phyloP scores from a whole-genome alignment of 2,888 invertebrate genomes.

The Euzetes globulus region DNA sequence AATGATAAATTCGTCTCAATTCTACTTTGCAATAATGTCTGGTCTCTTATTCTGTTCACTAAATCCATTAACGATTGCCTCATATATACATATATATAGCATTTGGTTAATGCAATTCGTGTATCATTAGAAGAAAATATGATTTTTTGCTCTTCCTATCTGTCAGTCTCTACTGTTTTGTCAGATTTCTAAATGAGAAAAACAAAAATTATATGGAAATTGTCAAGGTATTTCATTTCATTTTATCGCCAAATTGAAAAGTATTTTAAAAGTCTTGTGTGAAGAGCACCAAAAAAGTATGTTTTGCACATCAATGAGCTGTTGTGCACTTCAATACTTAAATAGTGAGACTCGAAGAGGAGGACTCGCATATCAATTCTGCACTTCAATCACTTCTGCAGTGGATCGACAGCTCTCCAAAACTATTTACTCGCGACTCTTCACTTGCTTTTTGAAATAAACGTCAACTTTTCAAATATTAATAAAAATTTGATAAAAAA shows the following conservation, averaged over 20 bases:
- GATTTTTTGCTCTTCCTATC: background rate
- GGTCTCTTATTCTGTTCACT: constrained; percentile 3
- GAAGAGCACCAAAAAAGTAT: background rate
- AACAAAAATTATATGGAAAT: background rate
- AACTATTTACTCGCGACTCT: background rate
- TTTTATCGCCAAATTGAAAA: constrained; percentile 12
- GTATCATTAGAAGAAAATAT: background rate
- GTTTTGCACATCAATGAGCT: constrained; percentile 26
- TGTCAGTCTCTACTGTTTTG: background rate
- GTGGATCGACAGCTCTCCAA: background rate
- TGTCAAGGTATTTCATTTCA: background rate
- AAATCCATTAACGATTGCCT: constrained; percentile 23
- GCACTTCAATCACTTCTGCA: constrained; percentile 1
- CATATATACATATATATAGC: background rate
- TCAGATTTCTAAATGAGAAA: background rate
- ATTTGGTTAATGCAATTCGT: constrained; percentile 18
- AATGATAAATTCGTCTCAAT: constrained; percentile 12
- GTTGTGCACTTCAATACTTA: background rate
- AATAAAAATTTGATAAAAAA: background rate
- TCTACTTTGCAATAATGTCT: constrained; percentile 5
- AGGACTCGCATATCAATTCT: background rate
- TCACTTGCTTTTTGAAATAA: background rate
- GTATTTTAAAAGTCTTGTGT: background rate
- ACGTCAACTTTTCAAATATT: background rate
- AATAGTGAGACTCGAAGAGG: background rate